These are phyloP conservation scores for Micoletzkya japonica DNA, from an alignment of 2,888 invertebrate genomes.

Conservation along the genomic window DNA sequence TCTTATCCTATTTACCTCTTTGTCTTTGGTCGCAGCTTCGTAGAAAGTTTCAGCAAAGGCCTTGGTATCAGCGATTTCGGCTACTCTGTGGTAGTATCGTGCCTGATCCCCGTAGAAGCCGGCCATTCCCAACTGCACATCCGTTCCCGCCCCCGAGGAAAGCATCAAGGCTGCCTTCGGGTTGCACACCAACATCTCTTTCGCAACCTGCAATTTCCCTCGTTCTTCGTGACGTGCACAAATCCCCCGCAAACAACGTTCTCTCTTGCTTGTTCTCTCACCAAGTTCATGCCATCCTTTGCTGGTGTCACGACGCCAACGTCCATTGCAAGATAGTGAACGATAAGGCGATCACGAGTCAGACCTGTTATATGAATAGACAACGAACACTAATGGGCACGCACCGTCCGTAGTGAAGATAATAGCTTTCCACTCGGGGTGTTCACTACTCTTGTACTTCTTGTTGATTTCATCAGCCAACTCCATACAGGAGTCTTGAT, in stretches of 20 bases:
- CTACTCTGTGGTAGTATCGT: constrained; percentile 53
- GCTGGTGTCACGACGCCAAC: constrained; percentile 59
- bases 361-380: constrained; percentile 28
- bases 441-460: constrained; percentile 34
- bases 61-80: constrained; percentile 46
- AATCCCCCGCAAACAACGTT: not conserved
- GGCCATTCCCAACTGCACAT: constrained; percentile 53
- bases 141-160: constrained; percentile 53
- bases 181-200: constrained; percentile 57
- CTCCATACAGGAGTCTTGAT: constrained; percentile 49
- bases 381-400: not conserved
- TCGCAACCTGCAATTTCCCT: constrained; percentile 35
- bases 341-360: constrained; percentile 45
- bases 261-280: not conserved
- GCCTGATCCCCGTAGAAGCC: constrained; percentile 47
- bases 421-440: constrained; percentile 53
- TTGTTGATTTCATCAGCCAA: constrained; percentile 47
- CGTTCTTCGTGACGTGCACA: not conserved
- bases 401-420: constrained; percentile 53
- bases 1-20: constrained; percentile 28
- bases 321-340: constrained; percentile 60
- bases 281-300: constrained; percentile 59
- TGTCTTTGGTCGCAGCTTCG: constrained; percentile 43
- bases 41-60: constrained; percentile 49
- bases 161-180: constrained; percentile 50